A percentile compares a stretch with the other conserved stretches of the same genome.
These are phyloP conservation scores for Danio kyathit DNA, from an alignment of 2,797 vertebrate genomes.

Conservation along the genomic window DNA sequence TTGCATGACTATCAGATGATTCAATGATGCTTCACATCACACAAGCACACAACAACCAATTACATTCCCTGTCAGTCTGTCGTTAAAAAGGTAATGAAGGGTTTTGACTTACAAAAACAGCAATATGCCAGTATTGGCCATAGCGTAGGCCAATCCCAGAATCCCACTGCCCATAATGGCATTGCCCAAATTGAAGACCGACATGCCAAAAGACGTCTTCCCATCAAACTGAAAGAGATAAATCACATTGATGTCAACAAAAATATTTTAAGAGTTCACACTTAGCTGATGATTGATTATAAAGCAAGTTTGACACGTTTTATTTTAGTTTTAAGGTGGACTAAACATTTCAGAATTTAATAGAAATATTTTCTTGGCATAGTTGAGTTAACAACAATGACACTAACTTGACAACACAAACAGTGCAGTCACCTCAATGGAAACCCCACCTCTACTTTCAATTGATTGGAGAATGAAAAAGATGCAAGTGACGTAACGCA, in stretches of 20 bases:
- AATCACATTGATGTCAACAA: conserved; percentile 35
- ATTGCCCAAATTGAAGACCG: conserved; percentile 97
- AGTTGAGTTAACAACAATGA: no score
- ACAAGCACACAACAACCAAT: neutral
- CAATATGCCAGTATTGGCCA: conserved; percentile 97
- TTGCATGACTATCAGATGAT: neutral
- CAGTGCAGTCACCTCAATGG: no score
- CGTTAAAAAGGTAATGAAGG: conserved; percentile 10
- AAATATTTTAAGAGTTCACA: no score
- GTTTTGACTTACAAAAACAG: conserved; percentile 91
- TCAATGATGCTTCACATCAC: neutral
- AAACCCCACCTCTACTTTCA: no score
- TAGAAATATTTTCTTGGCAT: no score
- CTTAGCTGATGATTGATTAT: no score
- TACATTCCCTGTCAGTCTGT: neutral
- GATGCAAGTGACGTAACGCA: no score
- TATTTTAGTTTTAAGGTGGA: no score
- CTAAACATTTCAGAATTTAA: no score
- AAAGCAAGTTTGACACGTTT: no score
- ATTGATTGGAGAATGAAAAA: no score
- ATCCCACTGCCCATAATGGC: conserved; percentile 99
- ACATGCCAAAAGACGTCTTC: conserved; percentile 98
- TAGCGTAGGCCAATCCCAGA: conserved; percentile 95
- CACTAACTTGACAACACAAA: no score
- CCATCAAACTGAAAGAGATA: conserved; percentile 88